Percentiles rank a stretch among this genome's conserved stretches.
Evolutionary conservation across 2,797 vertebrate genomes (phyloP).

Genomic region (Fistularia tabacaria): DNA sequence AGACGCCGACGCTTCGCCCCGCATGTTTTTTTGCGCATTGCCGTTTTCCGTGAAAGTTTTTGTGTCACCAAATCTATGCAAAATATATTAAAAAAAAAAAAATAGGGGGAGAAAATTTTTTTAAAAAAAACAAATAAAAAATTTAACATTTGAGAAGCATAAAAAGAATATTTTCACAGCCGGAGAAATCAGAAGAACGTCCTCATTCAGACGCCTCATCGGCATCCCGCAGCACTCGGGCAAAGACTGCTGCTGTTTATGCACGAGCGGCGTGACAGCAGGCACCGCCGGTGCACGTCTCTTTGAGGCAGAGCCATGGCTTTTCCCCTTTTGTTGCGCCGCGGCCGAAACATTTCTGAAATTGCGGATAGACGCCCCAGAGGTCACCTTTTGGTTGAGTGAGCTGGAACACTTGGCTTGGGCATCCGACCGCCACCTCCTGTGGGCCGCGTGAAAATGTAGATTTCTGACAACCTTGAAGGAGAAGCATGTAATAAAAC

Average conservation of each 20-base stretch:
- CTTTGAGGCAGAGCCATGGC: conserved; percentile 26
- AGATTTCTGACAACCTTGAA: conserved; percentile 10
- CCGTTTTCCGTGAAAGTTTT: too few relatives aligned
- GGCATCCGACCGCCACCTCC: not conserved
- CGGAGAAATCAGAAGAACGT: conserved; percentile 24
- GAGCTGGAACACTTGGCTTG: conserved; percentile 15
- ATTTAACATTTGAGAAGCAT: conserved; percentile 23
- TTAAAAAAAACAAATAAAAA: conserved; percentile 13
- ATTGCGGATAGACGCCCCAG: conserved; percentile 19
- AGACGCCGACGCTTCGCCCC: too few relatives aligned
- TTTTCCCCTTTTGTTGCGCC: conserved; percentile 24
- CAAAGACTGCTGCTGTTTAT: conserved; percentile 36
- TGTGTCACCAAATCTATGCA: too few relatives aligned
- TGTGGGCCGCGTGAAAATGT: conserved; percentile 2
- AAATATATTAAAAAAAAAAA: not conserved
- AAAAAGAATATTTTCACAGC: conserved; percentile 22
- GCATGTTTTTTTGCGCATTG: too few relatives aligned
- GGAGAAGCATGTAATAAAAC: conserved; percentile 13
- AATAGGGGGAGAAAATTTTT: too few relatives aligned
- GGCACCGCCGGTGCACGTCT: conserved; percentile 18
- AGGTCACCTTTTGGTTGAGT: conserved; percentile 16
- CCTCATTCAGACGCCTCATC: conserved; percentile 19
- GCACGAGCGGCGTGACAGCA: conserved; percentile 33
- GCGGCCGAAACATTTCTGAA: conserved; percentile 29
- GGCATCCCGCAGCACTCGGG: conserved; percentile 32